phyloP scores from a whole-genome alignment of 2,113 vertebrate species.

The Bufo bufo region DNA sequence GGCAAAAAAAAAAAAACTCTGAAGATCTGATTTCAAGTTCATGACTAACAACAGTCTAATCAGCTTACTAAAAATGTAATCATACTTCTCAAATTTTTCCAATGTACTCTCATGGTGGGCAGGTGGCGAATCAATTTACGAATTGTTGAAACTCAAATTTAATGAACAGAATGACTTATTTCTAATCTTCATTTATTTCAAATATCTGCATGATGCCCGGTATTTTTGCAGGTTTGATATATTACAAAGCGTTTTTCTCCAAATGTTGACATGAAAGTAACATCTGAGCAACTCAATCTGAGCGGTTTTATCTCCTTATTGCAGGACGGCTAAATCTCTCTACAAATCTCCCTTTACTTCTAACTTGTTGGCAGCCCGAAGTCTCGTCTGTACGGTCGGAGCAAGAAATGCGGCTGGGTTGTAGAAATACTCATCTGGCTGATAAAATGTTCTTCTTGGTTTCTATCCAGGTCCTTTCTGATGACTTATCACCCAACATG shows the following conservation, averaged over 20 bases:
- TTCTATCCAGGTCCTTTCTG: conserved; percentile 25
- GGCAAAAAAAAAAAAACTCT: not conserved
- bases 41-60: not conserved
- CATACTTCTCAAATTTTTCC: not conserved
- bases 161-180: not conserved
- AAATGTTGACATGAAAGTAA: conserved; percentile 31
- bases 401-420: conserved; percentile 8
- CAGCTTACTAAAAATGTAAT: not conserved
- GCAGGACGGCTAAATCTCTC: conserved; percentile 33
- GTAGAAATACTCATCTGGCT: not conserved
- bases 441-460: conserved; percentile 28
- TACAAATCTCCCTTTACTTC: conserved; percentile 43
- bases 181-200: not conserved
- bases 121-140: not conserved
- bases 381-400: conserved; percentile 4
- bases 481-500: conserved; percentile 43
- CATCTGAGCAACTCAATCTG: conserved; percentile 33
- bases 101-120: not conserved
- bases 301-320: conserved; percentile 29
- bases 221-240: not conserved
- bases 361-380: conserved; percentile 38
- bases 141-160: not conserved
- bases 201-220: not conserved
- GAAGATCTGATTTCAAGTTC: not conserved
- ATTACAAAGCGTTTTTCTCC: conserved; percentile 2